Conservation (phyloP, 2,888 invertebrate genomes). For the Hedychridium roseum region DNA sequence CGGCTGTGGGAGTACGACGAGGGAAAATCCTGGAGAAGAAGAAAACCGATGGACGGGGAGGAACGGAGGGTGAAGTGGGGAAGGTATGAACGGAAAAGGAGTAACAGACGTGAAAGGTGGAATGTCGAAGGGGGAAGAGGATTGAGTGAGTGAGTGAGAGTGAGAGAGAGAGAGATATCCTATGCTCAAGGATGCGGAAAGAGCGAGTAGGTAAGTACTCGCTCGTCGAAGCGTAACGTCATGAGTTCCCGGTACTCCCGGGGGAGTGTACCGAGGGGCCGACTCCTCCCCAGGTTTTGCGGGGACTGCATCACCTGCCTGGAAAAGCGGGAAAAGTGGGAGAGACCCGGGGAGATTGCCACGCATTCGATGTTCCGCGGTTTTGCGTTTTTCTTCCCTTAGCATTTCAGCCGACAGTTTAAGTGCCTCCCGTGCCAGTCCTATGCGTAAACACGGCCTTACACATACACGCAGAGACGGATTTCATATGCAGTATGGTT, state of each 20-base stretch:
- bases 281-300: background rate
- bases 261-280: slow-evolving; percentile 27
- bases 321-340: slow-evolving; percentile 8
- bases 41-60: background rate
- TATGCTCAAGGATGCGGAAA: slow-evolving; percentile 35
- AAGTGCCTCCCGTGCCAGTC: slow-evolving; percentile 10
- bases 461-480: no score
- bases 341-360: no score
- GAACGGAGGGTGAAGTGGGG: background rate
- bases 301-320: slow-evolving; percentile 9
- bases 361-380: slow-evolving; percentile 20
- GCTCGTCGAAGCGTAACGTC: slow-evolving; percentile 32
- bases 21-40: background rate
- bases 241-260: slow-evolving; percentile 34
- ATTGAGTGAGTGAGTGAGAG: background rate
- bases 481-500: no score
- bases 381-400: slow-evolving; percentile 17
- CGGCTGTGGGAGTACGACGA: background rate
- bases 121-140: background rate
- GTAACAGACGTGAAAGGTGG: background rate
- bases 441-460: no score
- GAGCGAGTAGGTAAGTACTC: slow-evolving; percentile 19
- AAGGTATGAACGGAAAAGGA: background rate
- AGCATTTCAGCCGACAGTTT: slow-evolving; percentile 24
- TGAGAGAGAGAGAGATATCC: slow-evolving; percentile 9